Conservation (phyloP, 2,113 vertebrate genomes). For the Ammodramus savannarum region DNA sequence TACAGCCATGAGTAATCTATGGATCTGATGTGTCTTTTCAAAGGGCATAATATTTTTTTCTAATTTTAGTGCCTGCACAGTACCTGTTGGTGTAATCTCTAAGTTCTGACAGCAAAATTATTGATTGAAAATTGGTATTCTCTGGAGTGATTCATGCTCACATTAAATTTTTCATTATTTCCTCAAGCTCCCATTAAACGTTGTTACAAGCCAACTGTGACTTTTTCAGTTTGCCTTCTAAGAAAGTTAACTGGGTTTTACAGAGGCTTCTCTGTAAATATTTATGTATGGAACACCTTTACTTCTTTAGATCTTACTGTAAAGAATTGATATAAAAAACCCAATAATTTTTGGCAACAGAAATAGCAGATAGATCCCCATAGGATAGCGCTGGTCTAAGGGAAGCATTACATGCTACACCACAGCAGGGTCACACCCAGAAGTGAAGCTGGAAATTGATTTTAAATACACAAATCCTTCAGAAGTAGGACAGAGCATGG, state of each 20-base stretch:
- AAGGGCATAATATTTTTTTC: neutral
- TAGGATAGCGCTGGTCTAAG: neutral
- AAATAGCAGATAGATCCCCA: neutral
- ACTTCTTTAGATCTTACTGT: neutral
- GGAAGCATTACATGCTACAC: neutral
- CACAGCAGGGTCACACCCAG: neutral
- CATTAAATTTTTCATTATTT: neutral
- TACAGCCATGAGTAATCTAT: neutral
- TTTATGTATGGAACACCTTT: neutral
- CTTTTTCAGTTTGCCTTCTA: neutral
- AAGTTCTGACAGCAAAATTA: neutral
- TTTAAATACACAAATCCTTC: neutral
- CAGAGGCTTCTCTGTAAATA: neutral
- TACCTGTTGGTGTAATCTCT: neutral
- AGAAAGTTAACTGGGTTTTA: neutral
- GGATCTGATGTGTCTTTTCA: neutral
- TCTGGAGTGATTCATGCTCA: neutral
- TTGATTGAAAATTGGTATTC: neutral
- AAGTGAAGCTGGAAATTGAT: neutral
- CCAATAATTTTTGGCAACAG: neutral
- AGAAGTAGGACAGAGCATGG: neutral
- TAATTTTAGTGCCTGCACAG: neutral
- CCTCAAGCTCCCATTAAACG: neutral
- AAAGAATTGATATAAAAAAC: neutral
- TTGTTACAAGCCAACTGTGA: neutral